Base-by-base conservation (phyloP, 2,888 invertebrate genomes). In the Sarcophaga variegata region DNA sequence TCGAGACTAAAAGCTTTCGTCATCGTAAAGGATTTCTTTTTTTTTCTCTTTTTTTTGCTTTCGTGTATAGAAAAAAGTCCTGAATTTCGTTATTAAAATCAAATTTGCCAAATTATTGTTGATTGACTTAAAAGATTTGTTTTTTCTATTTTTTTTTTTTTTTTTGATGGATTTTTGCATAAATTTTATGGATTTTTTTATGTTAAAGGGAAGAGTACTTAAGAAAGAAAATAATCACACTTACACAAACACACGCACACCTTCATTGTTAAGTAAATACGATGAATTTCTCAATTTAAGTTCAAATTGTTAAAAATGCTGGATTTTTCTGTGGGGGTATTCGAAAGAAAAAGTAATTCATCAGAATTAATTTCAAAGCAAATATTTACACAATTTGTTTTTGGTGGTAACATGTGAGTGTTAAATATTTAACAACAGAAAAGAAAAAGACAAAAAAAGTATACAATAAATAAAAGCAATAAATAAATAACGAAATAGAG, bases 21-120 rank as follows among this genome's bases (percentile, higher is more conserved):
- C 54, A 54, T 54, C 12, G 12, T 63, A 72, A 84, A 80, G 80
- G 37, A 37, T 37, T 37, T 37, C 80, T 71, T 62, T 72, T 70
- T 77, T 66, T 62, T 47, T 8, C 22, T 54, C 5, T 14, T 59
- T 1, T 27, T 25, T 6, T 22, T 59, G 10, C 12, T 4, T 62
- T 79, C 45, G 63, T 37, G 10, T 10, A 22, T 70, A 47, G 62
- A 75, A 66, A 70, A 49, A 70, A 74, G 14, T 37, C 45, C 75
- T 67, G 67, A 78, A 87, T 84, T 76, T 70, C 70, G 76, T 84
- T 87, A 87, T 87, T 75, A 81, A 81, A 84, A 87, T 84, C 60
- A 75, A 87, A 84, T 87, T 87, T 87, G 64, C 63, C 75, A 78
- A 66, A 83, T 84, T 84, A 84, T 84, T 78, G 79, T 76, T 79